A percentile compares a stretch with the other conserved stretches of the same genome.
Evolutionary conservation across 2,888 invertebrate species (phyloP).

Genomic region (Eupsilia transversa): DNA sequence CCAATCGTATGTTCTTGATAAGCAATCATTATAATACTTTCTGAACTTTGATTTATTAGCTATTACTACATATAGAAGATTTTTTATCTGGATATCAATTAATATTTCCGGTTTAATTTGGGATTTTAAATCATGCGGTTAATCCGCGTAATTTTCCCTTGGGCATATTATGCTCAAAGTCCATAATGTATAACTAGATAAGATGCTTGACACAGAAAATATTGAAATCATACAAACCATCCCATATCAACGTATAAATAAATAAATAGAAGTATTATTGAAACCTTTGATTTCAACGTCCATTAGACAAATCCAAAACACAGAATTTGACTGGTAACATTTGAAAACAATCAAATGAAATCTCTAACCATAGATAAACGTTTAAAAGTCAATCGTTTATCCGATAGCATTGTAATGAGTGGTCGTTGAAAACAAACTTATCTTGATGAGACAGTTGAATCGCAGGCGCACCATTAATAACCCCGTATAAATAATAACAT

Average conservation of each 20-base stretch:
- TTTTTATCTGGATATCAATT: neutral
- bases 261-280: slow-evolving; percentile 1
- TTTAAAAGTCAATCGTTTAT: slow-evolving; percentile 86
- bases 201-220: neutral
- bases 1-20: slow-evolving; percentile 13
- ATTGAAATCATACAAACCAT: neutral
- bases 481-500: slow-evolving; percentile 87
- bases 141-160: neutral
- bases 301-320: slow-evolving; percentile 55
- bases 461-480: slow-evolving; percentile 85
- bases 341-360: slow-evolving; percentile 80
- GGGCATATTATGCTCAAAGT: no score
- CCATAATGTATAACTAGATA: neutral
- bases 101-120: slow-evolving; percentile 17
- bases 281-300: slow-evolving; percentile 22
- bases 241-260: neutral
- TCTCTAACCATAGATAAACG: slow-evolving; percentile 80
- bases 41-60: neutral
- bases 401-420: slow-evolving; percentile 86
- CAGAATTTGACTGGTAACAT: slow-evolving; percentile 69
- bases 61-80: neutral
- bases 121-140: neutral
- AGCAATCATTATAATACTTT: slow-evolving; percentile 8
- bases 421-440: slow-evolving; percentile 86
- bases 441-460: slow-evolving; percentile 87